Conservation (phyloP, 2,113 vertebrate genomes). For the Anoura caudifer region DNA sequence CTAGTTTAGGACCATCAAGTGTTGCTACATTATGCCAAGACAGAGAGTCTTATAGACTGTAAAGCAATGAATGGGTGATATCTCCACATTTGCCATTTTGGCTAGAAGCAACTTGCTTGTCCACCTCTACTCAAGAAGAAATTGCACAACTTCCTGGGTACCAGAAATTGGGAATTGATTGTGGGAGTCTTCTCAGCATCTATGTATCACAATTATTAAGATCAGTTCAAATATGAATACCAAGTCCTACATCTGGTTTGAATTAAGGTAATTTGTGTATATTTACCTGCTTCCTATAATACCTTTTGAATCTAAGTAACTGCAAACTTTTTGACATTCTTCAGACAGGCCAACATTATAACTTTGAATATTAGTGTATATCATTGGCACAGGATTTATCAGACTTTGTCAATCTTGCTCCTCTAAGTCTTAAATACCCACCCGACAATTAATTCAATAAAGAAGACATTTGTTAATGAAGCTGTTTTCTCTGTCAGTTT, state of each 20-base stretch:
- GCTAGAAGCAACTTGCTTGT: not conserved
- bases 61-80: not conserved
- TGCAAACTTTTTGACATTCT: not conserved
- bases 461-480: not conserved
- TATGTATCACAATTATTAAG: not conserved
- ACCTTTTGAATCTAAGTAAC: not conserved
- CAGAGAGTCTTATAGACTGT: not conserved
- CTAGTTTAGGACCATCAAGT: not conserved
- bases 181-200: not conserved
- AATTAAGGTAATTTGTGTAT: not conserved
- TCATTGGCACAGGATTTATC: not conserved
- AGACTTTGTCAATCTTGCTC: not conserved
- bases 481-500: not conserved
- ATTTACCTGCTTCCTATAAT: not conserved
- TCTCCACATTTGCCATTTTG: not conserved
- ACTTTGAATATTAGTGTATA: not conserved
- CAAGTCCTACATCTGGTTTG: not conserved
- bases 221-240: not conserved
- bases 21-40: not conserved
- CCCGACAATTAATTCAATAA: not conserved
- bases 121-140: not conserved
- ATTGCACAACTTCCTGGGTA: not conserved
- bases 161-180: fast-evolving
- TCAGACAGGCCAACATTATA: not conserved
- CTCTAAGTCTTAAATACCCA: not conserved